Evolutionary conservation across 2,888 invertebrate genomes (phyloP).

Genomic region (Drosophila pseudotalamancana): DNA sequence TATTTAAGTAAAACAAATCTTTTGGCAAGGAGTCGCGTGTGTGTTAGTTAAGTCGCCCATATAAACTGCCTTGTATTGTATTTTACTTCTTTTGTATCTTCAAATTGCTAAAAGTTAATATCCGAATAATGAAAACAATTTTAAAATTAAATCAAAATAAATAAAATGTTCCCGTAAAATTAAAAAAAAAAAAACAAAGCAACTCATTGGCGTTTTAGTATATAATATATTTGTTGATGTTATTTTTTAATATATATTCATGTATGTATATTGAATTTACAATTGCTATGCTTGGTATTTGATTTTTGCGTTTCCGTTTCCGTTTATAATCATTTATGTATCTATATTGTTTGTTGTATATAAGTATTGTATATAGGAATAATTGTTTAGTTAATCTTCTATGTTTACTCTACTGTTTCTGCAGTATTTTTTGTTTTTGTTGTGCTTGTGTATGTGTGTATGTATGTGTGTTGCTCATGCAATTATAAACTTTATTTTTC

Average conservation of each 20-base stretch:
- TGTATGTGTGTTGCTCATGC: constrained; percentile 23
- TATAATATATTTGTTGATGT: constrained; percentile 65
- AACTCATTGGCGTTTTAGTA: constrained; percentile 56
- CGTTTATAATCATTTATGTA: constrained; percentile 36
- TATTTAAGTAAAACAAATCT: constrained; percentile 42
- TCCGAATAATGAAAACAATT: constrained; percentile 21
- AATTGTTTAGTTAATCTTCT: constrained; percentile 77
- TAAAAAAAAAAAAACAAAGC: constrained; percentile 30
- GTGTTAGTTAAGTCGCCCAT: constrained; percentile 47
- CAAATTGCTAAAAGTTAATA: constrained; percentile 48
- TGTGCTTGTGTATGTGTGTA: constrained; percentile 2
- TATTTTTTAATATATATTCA: constrained; percentile 36
- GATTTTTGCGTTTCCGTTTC: constrained; percentile 46
- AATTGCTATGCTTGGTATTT: constrained; percentile 67
- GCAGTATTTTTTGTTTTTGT: constrained; percentile 14
- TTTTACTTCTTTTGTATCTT: constrained; percentile 54
- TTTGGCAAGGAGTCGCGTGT: constrained; percentile 19
- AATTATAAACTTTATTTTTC: constrained; percentile 44
- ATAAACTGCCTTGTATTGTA: constrained; percentile 70
- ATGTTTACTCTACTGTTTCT: constrained; percentile 32
- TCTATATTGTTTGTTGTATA: constrained; percentile 63
- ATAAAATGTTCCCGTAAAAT: constrained; percentile 46
- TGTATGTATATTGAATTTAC: constrained; percentile 67
- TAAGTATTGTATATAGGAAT: constrained; percentile 82
- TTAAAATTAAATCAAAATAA: constrained; percentile 21